Evolutionary conservation across 2,888 invertebrate genomes (phyloP), one percentile per base, ranked within the genome.

Genomic region (Drosophila eohydei): DNA sequence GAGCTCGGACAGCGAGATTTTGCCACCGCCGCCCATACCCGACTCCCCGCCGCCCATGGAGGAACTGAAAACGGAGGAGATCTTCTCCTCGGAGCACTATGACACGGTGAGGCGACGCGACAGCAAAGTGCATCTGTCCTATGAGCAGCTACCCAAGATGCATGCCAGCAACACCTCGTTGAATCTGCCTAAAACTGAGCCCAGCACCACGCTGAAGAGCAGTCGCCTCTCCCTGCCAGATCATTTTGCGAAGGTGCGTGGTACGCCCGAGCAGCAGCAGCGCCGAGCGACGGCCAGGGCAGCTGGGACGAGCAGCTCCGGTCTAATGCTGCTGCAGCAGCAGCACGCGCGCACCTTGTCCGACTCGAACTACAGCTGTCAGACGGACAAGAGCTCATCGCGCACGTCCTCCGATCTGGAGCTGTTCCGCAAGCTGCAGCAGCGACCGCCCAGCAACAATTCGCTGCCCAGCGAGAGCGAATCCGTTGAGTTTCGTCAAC

Each of bases 1-100:
- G 90, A 97, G 96, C 80, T 96, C 96, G 0, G 97, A 97, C 80
- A 96, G 96, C 89, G 97, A 97, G 87, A 93, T 96, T 52, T 94
- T 96, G 5, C 95, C 96, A 3, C 97, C 97, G 4, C 97, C 97
- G 7, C 96, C 97, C 0, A 97, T 97, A 6, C 95, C 95, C 28
- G 95, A 96, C 11, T 95, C 96, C 0, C 96, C 96, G 2, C 92
- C 93, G 1, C 92, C 92, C 12, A 92, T 92, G 89, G 96, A 96
- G 7, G 96, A 96, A 66, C 92, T 96, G 7, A 95, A 96, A 52
- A 95, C 95, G 36, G 95, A 95, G 69, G 93, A 93, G 67, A 92
- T 93, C 50, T 93, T 93, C 75, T 92, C 92, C 1, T 92, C 93
- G 3, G 93, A 93, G 72, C 91, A 91, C 66, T 93, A 92, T 57